A percentile compares a stretch with the other conserved stretches of the same genome.
These are phyloP conservation scores for Lomographa bimaculata DNA, from an alignment of 2,888 invertebrate species.

Conservation along the genomic window DNA sequence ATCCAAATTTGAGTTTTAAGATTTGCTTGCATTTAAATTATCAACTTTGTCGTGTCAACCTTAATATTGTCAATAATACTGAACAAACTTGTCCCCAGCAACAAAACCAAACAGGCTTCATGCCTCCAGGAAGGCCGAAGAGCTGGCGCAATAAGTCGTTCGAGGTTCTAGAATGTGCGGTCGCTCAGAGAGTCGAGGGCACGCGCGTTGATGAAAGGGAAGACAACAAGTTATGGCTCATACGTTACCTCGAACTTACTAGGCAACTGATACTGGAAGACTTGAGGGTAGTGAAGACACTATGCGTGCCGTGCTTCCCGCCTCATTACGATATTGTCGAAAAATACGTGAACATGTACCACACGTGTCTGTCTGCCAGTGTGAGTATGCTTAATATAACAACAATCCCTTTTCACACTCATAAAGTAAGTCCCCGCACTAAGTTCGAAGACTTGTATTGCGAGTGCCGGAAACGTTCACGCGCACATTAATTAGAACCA, in stretches of 20 bases:
- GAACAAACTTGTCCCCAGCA: no score
- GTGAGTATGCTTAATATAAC: no score
- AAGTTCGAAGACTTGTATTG: no score
- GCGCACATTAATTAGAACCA: no score
- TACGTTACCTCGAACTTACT: conserved; percentile 94
- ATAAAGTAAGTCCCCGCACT: no score
- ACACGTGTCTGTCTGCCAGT: conserved; percentile 91
- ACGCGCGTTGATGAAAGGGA: conserved; percentile 96
- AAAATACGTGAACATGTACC: conserved; percentile 97
- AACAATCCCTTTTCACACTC: no score
- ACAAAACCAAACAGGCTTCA: conserved; percentile 92
- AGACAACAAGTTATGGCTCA: conserved; percentile 97
- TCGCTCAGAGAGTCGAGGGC: conserved; percentile 94
- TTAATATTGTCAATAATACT: no score
- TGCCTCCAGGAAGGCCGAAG: conserved; percentile 97
- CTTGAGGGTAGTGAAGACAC: conserved; percentile 93
- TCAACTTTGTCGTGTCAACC: no score
- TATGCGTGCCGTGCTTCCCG: conserved; percentile 97
- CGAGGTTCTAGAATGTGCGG: conserved; percentile 90
- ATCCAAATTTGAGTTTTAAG: no score
- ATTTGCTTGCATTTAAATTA: no score
- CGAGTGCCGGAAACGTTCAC: no score
- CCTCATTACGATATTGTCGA: conserved; percentile 96
- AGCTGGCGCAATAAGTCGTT: conserved; percentile 94
- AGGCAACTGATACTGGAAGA: conserved; percentile 95